A percentile compares a stretch with the other conserved stretches of the same genome.
Evolutionary conservation across 2,888 invertebrate species (phyloP).

Genomic region (Pharmacophagus antenor): DNA sequence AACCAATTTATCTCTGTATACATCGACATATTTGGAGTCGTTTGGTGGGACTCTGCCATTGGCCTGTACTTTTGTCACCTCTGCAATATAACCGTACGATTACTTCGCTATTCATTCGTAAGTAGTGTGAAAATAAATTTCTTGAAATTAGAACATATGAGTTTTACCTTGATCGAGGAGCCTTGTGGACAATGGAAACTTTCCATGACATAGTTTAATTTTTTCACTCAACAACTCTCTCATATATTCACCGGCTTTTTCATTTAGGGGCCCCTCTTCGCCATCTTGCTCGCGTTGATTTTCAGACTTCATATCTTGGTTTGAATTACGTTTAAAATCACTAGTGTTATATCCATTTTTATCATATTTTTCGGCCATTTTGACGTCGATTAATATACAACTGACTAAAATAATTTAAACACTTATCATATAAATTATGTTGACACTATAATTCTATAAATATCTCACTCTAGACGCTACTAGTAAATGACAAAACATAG

Average conservation of each 20-base stretch:
- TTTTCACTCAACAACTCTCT: constrained; percentile 87
- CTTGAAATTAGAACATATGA: not conserved
- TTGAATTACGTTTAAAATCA: constrained; percentile 72
- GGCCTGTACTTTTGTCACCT: constrained; percentile 86
- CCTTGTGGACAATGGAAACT: constrained; percentile 85
- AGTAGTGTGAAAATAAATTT: not conserved
- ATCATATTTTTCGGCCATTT: constrained; percentile 66
- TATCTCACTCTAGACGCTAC: constrained; percentile 13
- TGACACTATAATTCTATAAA: constrained; percentile 14
- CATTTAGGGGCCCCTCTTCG: constrained; percentile 80
- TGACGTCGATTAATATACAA: constrained; percentile 3
- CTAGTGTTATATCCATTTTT: constrained; percentile 73
- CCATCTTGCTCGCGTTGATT: constrained; percentile 72
- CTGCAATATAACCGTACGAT: constrained; percentile 68
- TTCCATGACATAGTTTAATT: constrained; percentile 83
- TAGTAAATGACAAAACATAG: constrained; percentile 1
- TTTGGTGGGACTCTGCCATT: constrained; percentile 83
- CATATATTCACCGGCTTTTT: constrained; percentile 90
- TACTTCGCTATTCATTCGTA: not conserved
- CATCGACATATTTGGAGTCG: constrained; percentile 87
- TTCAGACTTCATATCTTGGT: constrained; percentile 47
- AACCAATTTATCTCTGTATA: constrained; percentile 87
- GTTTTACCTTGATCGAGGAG: constrained; percentile 87
- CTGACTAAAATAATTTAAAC: constrained; percentile 1
- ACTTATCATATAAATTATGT: constrained; percentile 13